These are phyloP conservation scores for Metalampra italica DNA, from an alignment of 2,888 invertebrate genomes.

Conservation along the genomic window DNA sequence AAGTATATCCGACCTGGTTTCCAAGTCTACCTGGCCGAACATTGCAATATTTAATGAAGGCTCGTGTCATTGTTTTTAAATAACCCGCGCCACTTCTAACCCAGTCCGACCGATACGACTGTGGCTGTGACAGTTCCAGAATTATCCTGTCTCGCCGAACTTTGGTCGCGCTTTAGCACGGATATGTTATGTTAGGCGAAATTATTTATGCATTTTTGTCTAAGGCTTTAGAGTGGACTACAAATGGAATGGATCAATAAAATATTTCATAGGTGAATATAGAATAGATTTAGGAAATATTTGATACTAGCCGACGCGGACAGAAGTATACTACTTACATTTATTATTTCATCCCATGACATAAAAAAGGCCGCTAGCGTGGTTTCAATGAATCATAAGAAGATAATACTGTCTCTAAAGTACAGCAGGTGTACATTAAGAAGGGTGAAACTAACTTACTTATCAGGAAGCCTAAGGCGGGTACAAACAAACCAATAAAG, in stretches of 20 bases:
- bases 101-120: constrained; percentile 39
- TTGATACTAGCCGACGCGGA: too few relatives aligned
- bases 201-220: constrained; percentile 29
- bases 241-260: background rate
- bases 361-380: too few relatives aligned
- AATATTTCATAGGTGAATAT: background rate
- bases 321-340: too few relatives aligned
- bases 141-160: constrained; percentile 35
- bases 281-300: too few relatives aligned
- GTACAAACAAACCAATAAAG: too few relatives aligned
- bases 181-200: constrained; percentile 16
- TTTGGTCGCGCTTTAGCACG: constrained; percentile 26
- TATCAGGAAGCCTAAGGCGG: too few relatives aligned
- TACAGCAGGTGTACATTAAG: too few relatives aligned
- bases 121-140: constrained; percentile 45
- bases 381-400: too few relatives aligned
- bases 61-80: constrained; percentile 62
- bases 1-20: constrained; percentile 67
- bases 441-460: too few relatives aligned
- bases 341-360: too few relatives aligned
- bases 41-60: constrained; percentile 66
- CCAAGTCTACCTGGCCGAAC: constrained; percentile 48
- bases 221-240: background rate
- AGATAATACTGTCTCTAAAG: too few relatives aligned
- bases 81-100: constrained; percentile 39